Evolutionary conservation across 1,140 invertebrate species (phyloP).

Genomic region (Globodera rostochiensis): DNA sequence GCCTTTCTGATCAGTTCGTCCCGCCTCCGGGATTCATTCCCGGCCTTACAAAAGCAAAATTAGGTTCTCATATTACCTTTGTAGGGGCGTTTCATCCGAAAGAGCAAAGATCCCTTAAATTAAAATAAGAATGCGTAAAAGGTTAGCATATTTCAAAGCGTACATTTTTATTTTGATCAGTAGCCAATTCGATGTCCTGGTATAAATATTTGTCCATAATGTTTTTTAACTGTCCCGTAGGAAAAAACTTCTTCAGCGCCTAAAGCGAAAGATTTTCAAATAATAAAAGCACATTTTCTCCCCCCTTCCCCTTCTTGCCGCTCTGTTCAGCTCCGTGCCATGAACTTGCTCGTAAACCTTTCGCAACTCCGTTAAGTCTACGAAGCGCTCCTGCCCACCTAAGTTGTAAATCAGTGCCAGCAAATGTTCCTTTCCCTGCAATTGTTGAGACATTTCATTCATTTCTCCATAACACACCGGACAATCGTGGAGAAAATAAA

Average conservation of each 20-base stretch:
- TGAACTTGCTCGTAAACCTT: background rate
- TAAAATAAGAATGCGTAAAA: too few relatives aligned
- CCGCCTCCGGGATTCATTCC: too few relatives aligned
- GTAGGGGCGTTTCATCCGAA: conserved; percentile 22
- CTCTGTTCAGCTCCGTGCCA: conserved; percentile 18
- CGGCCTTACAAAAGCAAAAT: too few relatives aligned
- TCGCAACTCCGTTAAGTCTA: conserved; percentile 16
- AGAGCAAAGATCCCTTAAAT: conserved; percentile 18
- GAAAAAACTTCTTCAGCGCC: conserved; percentile 21
- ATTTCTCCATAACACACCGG: too few relatives aligned
- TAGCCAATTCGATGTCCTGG: conserved; percentile 16
- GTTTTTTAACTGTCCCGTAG: conserved; percentile 14
- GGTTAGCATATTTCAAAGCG: background rate
- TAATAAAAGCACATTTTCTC: background rate
- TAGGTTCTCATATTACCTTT: background rate
- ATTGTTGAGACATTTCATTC: background rate
- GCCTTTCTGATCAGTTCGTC: too few relatives aligned
- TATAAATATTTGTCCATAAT: conserved; percentile 24
- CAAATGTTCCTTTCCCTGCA: conserved; percentile 19
- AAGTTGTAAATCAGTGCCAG: background rate
- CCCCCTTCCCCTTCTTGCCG: background rate
- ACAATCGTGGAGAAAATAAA: too few relatives aligned
- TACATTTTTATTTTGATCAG: conserved; percentile 11
- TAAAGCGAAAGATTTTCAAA: background rate
- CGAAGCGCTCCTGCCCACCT: conserved; percentile 13